Evolutionary conservation across 2,797 vertebrate genomes (phyloP).

Genomic region (Tenualosa ilisha): DNA sequence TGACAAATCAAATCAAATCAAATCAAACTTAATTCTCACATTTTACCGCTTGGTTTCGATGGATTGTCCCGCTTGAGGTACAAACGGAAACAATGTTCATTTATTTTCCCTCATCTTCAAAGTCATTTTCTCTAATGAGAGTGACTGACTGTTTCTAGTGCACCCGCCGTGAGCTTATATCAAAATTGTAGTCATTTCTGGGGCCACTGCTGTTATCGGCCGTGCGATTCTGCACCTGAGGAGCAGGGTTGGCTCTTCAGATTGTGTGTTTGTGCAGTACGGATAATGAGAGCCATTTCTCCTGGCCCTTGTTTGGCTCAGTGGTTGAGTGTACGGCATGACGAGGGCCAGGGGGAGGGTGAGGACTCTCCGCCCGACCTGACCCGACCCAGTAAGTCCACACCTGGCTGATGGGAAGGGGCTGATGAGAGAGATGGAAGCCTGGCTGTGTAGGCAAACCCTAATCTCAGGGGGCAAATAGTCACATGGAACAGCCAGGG

Average conservation of each 20-base stretch:
- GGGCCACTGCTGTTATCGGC: not conserved
- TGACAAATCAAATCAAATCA: not conserved
- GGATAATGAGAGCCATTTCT: not conserved
- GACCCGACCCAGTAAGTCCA: not conserved
- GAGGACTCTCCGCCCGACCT: too few species aligned
- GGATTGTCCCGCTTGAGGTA: not conserved
- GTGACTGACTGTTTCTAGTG: not conserved
- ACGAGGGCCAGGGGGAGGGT: not conserved
- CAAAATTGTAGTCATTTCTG: not conserved
- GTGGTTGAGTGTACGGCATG: not conserved
- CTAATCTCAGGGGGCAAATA: not conserved
- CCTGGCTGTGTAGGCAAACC: not conserved
- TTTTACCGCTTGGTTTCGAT: not conserved
- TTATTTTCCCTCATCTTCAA: not conserved
- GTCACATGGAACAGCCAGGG: not conserved
- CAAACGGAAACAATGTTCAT: not conserved
- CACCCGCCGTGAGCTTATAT: not conserved
- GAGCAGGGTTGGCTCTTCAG: not conserved
- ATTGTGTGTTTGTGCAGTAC: not conserved
- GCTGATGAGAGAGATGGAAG: not conserved
- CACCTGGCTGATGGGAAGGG: not conserved
- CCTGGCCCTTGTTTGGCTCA: not conserved
- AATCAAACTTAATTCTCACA: not conserved
- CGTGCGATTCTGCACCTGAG: not conserved
- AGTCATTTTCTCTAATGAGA: not conserved